Evolutionary conservation across 2,888 invertebrate genomes (phyloP).

Genomic region (Drosophila robusta): DNA sequence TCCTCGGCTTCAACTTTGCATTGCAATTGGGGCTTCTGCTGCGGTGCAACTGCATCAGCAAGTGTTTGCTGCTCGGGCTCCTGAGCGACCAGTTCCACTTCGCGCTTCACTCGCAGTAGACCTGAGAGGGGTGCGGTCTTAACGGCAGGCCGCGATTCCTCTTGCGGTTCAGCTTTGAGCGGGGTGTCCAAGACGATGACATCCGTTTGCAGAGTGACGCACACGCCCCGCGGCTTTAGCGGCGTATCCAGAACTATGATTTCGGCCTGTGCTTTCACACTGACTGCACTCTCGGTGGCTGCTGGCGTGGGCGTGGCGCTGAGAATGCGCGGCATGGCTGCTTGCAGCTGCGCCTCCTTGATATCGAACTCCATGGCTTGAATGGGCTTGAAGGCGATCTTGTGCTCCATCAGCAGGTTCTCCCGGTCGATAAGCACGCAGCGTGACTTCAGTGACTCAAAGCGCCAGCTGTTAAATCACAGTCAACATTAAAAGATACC

Average conservation of each 20-base stretch:
- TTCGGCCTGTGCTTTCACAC: constrained; percentile 11
- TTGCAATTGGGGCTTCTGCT: neutral
- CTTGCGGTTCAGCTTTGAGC: neutral
- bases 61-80: neutral
- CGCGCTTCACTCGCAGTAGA: constrained; percentile 30
- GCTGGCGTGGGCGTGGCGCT: constrained; percentile 14
- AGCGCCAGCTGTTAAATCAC: constrained; percentile 81
- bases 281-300: neutral
- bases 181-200: constrained; percentile 22
- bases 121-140: neutral
- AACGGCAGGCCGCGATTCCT: neutral
- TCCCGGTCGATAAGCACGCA: constrained; percentile 84
- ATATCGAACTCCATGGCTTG: constrained; percentile 76
- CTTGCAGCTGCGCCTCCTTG: constrained; percentile 64
- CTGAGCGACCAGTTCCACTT: constrained; percentile 1
- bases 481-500: neutral
- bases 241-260: constrained; percentile 34
- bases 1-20: constrained; percentile 15
- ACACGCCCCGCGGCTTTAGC: constrained; percentile 3
- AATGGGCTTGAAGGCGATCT: constrained; percentile 78
- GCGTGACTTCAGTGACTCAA: constrained; percentile 83
- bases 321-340: constrained; percentile 75
- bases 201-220: constrained; percentile 8
- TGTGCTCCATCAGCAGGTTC: constrained; percentile 79
- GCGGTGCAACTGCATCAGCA: neutral